Evolutionary conservation across 53 echinoderm and acorn worm genomes (phyloP).

Genomic region (Patiria pectinifera): DNA sequence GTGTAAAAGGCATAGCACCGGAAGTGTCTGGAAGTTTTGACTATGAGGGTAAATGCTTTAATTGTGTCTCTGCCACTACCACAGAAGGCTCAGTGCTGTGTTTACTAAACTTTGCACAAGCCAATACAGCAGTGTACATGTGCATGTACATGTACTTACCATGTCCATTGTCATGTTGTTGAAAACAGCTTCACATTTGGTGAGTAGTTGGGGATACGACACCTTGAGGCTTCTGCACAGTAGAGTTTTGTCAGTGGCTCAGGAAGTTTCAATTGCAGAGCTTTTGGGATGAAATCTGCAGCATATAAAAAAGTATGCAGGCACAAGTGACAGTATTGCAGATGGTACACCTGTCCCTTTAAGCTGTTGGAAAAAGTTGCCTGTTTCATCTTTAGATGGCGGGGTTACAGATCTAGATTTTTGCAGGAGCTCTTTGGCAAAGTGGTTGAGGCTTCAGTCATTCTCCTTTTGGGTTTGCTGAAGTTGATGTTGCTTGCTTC

Average conservation of each 20-base stretch:
- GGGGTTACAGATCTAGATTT: neutral
- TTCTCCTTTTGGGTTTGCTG: neutral
- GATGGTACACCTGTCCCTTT: constrained; percentile 15
- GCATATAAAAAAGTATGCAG: constrained; percentile 31
- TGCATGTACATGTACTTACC: neutral
- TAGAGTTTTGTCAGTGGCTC: constrained; percentile 28
- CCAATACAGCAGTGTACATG: neutral
- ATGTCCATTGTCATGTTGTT: neutral
- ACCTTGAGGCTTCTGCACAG: neutral
- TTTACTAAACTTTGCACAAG: neutral
- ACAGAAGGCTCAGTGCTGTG: no score
- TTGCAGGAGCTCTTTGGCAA: neutral
- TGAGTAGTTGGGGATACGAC: constrained; percentile 2
- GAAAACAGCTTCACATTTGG: constrained; percentile 19
- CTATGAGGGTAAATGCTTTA: no score
- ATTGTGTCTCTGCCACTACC: no score
- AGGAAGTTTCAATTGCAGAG: no score
- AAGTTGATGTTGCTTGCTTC: constrained; percentile 24
- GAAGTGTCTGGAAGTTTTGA: no score
- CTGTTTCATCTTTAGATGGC: neutral
- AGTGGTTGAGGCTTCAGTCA: neutral
- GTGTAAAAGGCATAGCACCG: no score
- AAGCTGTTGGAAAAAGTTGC: neutral
- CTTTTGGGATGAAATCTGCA: neutral
- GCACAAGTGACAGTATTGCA: constrained; percentile 7